Percentiles rank a stretch among this genome's conserved stretches.
These are phyloP conservation scores for Euplexia lucipara DNA, from an alignment of 2,888 invertebrate genomes.

Conservation along the genomic window DNA sequence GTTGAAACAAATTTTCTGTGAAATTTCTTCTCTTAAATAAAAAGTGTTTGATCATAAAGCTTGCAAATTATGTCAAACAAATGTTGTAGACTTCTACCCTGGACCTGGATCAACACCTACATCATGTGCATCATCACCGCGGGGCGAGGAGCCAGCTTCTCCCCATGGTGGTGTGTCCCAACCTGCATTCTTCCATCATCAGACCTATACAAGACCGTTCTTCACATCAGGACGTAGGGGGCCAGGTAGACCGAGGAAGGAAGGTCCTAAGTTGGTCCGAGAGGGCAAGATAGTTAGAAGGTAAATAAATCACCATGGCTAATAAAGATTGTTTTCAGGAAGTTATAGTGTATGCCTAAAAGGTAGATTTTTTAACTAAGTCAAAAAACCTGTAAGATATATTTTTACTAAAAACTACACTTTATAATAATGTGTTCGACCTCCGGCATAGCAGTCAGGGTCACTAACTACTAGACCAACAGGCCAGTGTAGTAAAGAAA, in stretches of 20 bases:
- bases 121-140: slow-evolving; percentile 92
- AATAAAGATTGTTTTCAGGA: background rate
- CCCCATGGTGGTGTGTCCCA: slow-evolving; percentile 87
- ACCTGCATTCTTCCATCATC: slow-evolving; percentile 86
- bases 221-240: slow-evolving; percentile 92
- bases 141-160: slow-evolving; percentile 92
- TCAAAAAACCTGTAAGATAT: too few species aligned
- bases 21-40: background rate
- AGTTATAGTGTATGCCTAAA: too few species aligned
- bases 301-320: slow-evolving; percentile 66
- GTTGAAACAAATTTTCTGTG: background rate
- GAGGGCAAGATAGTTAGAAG: slow-evolving; percentile 89
- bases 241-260: slow-evolving; percentile 95
- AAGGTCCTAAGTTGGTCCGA: slow-evolving; percentile 90
- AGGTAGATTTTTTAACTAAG: too few species aligned
- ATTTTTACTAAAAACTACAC: too few species aligned
- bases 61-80: slow-evolving; percentile 21
- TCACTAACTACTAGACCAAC: too few species aligned
- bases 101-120: slow-evolving; percentile 93
- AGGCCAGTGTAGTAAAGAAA: too few species aligned
- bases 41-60: background rate
- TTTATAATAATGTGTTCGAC: too few species aligned
- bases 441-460: too few species aligned
- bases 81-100: slow-evolving; percentile 85
- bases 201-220: slow-evolving; percentile 85